Evolutionary conservation across 2,113 vertebrate species (phyloP).

Genomic region (Coryphaenoides rupestris): DNA sequence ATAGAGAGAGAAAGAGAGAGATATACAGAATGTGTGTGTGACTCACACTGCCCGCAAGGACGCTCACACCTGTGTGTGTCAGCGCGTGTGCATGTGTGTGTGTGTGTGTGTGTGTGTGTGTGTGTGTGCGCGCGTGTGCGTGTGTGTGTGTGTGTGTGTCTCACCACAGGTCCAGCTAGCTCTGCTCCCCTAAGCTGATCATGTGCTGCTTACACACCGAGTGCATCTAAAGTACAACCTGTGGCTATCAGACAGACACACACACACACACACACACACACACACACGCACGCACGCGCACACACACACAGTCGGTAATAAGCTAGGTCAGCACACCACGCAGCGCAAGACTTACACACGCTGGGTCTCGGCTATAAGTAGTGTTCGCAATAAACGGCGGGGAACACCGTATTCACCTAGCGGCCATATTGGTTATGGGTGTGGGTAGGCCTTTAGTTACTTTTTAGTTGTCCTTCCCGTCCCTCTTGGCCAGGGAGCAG

Average conservation of each 20-base stretch:
- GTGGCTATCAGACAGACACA: slow-evolving; percentile 38
- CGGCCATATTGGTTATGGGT: too few relatives aligned
- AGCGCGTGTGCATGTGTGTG: slow-evolving; percentile 1
- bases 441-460: too few relatives aligned
- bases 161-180: slow-evolving; percentile 33
- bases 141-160: slow-evolving; percentile 6
- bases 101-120: slow-evolving; percentile 26
- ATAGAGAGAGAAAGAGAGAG: slow-evolving; percentile 30
- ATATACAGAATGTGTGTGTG: slow-evolving; percentile 36
- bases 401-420: background rate
- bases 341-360: slow-evolving; percentile 43
- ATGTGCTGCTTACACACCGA: slow-evolving; percentile 45
- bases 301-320: slow-evolving; percentile 38
- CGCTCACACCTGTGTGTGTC: slow-evolving; percentile 46
- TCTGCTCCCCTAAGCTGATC: slow-evolving; percentile 42
- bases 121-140: slow-evolving; percentile 35
- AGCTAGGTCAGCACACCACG: slow-evolving; percentile 44
- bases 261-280: slow-evolving; percentile 3
- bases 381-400: slow-evolving; percentile 45
- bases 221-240: slow-evolving; percentile 50
- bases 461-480: too few relatives aligned
- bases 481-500: too few relatives aligned
- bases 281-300: slow-evolving; percentile 4
- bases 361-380: slow-evolving; percentile 41
- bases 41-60: slow-evolving; percentile 55